Evolutionary conservation across 2,113 vertebrate genomes (phyloP).

Genomic region (Diphyllodes magnificus): DNA sequence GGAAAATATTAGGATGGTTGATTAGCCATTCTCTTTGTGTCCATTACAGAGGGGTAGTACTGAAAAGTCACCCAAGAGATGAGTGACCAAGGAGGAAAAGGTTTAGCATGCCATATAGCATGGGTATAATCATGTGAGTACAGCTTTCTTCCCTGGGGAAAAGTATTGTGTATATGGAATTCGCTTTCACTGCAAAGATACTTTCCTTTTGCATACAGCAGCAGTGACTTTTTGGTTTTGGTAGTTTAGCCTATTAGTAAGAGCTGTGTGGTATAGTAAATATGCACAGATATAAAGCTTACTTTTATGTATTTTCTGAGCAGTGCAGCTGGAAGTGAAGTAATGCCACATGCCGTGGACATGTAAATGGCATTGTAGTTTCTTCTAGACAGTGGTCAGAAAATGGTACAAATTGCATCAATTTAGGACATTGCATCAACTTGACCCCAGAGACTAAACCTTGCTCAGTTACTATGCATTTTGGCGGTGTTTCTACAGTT

Average conservation of each 20-base stretch:
- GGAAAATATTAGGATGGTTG: neutral
- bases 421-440: neutral
- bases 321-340: neutral
- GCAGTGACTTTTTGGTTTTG: neutral
- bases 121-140: neutral
- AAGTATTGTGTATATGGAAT: neutral
- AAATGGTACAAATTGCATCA: neutral
- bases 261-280: neutral
- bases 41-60: neutral
- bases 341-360: neutral
- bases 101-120: neutral
- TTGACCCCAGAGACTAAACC: neutral
- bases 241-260: neutral
- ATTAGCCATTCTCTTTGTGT: neutral
- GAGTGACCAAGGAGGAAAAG: neutral
- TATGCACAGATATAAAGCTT: neutral
- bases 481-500: neutral
- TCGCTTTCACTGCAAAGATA: neutral
- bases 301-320: neutral
- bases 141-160: accelerated
- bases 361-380: neutral
- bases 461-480: neutral
- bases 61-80: neutral
- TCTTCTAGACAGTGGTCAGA: neutral
- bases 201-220: neutral